These are phyloP conservation scores for Bolinopsis microptera DNA, from an alignment of 37 sponge, comb jelly and placozoan genomes.

Conservation along the genomic window DNA sequence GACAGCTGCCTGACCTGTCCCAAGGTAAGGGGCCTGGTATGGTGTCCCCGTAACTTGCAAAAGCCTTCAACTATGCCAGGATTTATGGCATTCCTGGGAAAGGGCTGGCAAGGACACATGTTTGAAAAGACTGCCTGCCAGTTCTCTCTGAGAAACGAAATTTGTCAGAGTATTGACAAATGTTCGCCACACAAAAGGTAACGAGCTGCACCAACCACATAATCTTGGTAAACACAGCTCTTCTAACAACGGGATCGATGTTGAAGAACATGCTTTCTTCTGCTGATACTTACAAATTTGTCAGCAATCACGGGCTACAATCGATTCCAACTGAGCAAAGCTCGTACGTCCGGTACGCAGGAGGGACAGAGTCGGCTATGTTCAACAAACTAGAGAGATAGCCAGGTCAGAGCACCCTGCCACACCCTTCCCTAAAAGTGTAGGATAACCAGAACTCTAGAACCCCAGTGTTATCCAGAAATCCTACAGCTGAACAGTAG, in stretches of 20 bases:
- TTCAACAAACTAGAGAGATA: constrained; percentile 86
- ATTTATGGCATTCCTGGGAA: constrained; percentile 85
- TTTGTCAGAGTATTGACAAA: background rate
- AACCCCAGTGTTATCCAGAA: constrained; percentile 51
- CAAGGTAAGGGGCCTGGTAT: constrained; percentile 52
- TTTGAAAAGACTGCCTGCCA: constrained; percentile 27
- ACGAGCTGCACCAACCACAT: background rate
- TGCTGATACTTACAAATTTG: background rate
- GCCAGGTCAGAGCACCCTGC: constrained; percentile 68
- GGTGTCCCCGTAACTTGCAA: background rate
- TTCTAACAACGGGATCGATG: background rate
- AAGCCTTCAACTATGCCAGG: constrained; percentile 85
- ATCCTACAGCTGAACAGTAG: constrained; percentile 73
- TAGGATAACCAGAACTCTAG: constrained; percentile 78
- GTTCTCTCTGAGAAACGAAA: background rate
- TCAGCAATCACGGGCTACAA: constrained; percentile 8
- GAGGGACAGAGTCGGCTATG: constrained; percentile 80
- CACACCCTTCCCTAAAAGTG: constrained; percentile 90
- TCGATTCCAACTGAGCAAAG: background rate
- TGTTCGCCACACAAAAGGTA: constrained; percentile 43
- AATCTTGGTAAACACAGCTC: constrained; percentile 9
- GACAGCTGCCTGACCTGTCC: constrained; percentile 74
- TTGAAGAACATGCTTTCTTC: background rate
- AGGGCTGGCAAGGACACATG: constrained; percentile 50
- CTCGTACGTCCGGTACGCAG: background rate